phyloP scores from a whole-genome alignment of 2,113 vertebrate genomes.

The Mustelus asterias region DNA sequence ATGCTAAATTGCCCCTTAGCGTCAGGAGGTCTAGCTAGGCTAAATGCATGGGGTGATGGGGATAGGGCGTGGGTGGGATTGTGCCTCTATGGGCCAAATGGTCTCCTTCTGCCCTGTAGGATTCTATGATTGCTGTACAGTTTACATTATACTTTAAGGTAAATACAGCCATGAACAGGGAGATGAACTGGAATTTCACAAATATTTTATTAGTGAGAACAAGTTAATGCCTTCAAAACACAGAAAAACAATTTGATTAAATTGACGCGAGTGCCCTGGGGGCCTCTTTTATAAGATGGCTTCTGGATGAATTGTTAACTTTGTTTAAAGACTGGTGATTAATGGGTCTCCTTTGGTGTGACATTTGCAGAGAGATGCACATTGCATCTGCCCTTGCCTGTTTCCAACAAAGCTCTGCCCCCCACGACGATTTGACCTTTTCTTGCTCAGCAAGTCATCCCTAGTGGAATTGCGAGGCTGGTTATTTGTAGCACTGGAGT shows the following conservation, averaged over 20 bases:
- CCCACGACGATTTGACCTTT: conserved; percentile 9
- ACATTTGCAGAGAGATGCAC: conserved; percentile 21
- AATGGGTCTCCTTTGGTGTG: conserved; percentile 30
- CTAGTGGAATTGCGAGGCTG: background rate
- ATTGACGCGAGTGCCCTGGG: background rate
- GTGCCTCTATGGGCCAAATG: no score
- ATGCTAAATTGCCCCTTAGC: no score
- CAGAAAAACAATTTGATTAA: background rate
- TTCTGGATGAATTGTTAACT: background rate
- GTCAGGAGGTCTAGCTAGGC: no score
- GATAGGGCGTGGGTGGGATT: no score
- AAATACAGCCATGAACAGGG: background rate
- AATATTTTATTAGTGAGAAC: background rate
- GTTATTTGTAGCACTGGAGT: background rate
- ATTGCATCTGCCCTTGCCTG: background rate
- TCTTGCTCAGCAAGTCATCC: background rate
- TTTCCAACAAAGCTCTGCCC: background rate
- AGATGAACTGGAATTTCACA: background rate
- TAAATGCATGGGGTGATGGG: no score
- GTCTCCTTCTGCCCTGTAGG: no score
- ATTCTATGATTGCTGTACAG: no score
- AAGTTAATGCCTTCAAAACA: background rate
- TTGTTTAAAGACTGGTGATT: conserved; percentile 24
- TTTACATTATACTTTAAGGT: background rate
- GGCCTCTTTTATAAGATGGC: background rate